A percentile compares a stretch with the other conserved stretches of the same genome.
Conservation (phyloP, 2,888 invertebrate genomes). For the Macropis europaea region DNA sequence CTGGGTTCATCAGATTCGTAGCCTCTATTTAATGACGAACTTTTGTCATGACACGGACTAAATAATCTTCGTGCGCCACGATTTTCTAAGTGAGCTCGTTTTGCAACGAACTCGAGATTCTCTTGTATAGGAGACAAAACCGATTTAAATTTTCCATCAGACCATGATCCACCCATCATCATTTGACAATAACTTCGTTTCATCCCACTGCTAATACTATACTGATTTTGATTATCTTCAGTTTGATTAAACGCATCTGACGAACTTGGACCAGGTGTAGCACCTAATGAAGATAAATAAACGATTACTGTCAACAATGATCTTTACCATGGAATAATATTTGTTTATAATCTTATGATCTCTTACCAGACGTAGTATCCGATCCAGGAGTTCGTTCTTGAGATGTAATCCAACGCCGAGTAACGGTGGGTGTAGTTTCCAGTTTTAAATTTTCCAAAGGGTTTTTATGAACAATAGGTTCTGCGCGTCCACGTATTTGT, state of each 20-base stretch:
- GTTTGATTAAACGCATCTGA: slow-evolving; percentile 8
- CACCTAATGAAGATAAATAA: slow-evolving; percentile 30
- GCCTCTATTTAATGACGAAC: slow-evolving; percentile 26
- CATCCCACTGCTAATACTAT: slow-evolving; percentile 29
- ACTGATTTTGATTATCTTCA: slow-evolving; percentile 9
- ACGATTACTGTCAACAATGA: not conserved
- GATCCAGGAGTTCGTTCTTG: slow-evolving; percentile 68
- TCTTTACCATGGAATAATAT: not conserved
- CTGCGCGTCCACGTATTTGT: slow-evolving; percentile 81
- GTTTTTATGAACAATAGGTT: slow-evolving; percentile 73
- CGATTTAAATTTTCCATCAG: slow-evolving; percentile 67
- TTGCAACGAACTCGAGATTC: slow-evolving; percentile 71
- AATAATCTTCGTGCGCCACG: slow-evolving; percentile 81
- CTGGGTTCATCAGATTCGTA: slow-evolving; percentile 70
- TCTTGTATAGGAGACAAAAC: slow-evolving; percentile 76
- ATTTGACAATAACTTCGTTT: slow-evolving; percentile 71
- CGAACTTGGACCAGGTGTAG: slow-evolving; percentile 55
- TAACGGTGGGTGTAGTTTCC: slow-evolving; percentile 72
- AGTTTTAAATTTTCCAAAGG: slow-evolving; percentile 55
- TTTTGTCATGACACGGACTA: slow-evolving; percentile 71
- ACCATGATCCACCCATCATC: slow-evolving; percentile 55
- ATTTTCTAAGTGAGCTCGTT: slow-evolving; percentile 79
- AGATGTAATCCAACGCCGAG: slow-evolving; percentile 53
- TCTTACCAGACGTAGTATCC: slow-evolving; percentile 59
- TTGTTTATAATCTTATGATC: not conserved